Evolutionary conservation across 2,797 vertebrate genomes (phyloP), one percentile per base, ranked within the genome.

Genomic region (Pipistrellus nathusii): DNA sequence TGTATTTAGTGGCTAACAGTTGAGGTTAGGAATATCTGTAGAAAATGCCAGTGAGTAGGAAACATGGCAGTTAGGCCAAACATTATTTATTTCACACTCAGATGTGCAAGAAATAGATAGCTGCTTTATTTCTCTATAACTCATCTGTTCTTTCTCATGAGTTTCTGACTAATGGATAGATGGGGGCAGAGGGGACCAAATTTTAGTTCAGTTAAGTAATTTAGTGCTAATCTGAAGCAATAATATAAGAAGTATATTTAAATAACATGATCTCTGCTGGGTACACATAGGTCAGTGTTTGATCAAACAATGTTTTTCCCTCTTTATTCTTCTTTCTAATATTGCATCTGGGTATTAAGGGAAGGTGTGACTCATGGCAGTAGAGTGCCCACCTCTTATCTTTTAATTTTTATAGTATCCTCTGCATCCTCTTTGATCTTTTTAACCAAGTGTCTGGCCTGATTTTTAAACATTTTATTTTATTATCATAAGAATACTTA

Each of bases 201-300:
- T 86, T 66, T 88, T 76, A 72, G 20, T 57, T 82, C 8, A 32
- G 8, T 25, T 12, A 18, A 64, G 41, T 62, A 86, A 82, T 48
- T 86, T 62, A 82, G 21, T 68, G 69, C 51, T 83, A 96, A 89
- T 41, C 23, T 90, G 62, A 66, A 13, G 13, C 25, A 69, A 73
- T 68, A 38, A 53, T 23, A 89, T 68, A 69, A 46, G 69, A 73
- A 76, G 38, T 72, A 55, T 90, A 15, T 73, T 78, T 86, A 85
- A 77, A 10, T 62, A 75, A 76, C 3, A 69, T n/a, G 59, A 59
- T 11, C 17, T 83, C 17, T 93, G 18, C 12, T n/a, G 81, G 7
- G 12, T 48, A 15, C 44, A 89, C 12, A 11, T 35, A 72, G 23
- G 35, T 71, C 53, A 66, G 23, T 21, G 7, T 81, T 91, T 88